Evolutionary conservation across 2,113 vertebrate genomes (phyloP).

Genomic region (Antigone vipio): DNA sequence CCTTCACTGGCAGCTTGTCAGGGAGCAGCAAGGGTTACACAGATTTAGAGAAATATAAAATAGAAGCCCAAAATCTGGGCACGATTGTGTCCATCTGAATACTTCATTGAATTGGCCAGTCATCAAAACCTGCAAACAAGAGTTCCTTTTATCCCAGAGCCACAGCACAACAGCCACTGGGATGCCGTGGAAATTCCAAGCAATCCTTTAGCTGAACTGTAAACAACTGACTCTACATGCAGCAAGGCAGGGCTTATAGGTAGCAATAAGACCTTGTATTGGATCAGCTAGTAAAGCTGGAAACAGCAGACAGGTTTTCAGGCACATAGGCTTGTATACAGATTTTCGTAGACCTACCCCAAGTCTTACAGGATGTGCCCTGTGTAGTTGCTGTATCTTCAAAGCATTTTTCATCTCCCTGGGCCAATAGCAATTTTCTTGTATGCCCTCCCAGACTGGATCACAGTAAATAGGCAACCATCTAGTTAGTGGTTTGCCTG

Average conservation of each 20-base stretch:
- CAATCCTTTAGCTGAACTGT: neutral
- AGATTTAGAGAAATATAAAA: neutral
- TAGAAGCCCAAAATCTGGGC: conserved; percentile 11
- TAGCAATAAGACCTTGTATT: neutral
- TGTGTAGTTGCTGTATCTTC: neutral
- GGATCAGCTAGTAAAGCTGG: neutral
- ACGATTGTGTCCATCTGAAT: neutral
- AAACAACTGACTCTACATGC: neutral
- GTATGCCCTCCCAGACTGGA: neutral
- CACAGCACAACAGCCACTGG: neutral
- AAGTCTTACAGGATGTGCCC: neutral
- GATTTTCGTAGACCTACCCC: neutral
- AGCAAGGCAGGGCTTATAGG: neutral
- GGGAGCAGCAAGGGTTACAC: neutral
- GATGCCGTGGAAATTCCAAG: conserved; percentile 3
- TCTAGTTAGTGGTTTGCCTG: neutral
- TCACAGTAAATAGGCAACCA: neutral
- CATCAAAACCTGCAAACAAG: conserved; percentile 26
- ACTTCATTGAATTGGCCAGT: conserved; percentile 12
- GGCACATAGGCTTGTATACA: neutral
- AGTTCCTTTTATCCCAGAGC: conserved; percentile 1
- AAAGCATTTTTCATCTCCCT: neutral
- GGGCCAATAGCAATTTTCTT: neutral
- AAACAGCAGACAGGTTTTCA: neutral
- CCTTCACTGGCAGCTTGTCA: neutral